Evolutionary conservation across 92 coral and sea anemone genomes (phyloP).

Genomic region (Blastomussa wellsi): DNA sequence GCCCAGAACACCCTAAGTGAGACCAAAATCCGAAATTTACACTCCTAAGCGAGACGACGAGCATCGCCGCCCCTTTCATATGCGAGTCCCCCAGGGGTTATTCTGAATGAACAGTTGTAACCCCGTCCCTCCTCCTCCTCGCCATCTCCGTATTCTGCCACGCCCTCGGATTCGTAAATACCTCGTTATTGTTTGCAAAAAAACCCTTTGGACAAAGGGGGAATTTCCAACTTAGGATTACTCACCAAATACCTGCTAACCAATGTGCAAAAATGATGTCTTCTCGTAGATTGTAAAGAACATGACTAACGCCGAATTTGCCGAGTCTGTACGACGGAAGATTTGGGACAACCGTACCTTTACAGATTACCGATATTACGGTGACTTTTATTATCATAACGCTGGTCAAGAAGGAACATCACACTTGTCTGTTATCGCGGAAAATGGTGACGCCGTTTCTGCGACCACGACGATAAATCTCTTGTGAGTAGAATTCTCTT

Average conservation of each 20-base stretch:
- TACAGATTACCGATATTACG: constrained; percentile 70
- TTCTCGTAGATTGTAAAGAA: constrained; percentile 60
- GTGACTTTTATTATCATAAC: constrained; percentile 66
- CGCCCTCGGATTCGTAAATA: no score
- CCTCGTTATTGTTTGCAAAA: no score
- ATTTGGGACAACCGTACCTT: constrained; percentile 73
- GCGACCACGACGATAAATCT: constrained; percentile 49
- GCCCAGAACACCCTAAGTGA: no score
- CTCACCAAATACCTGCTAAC: neutral
- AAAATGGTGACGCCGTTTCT: constrained; percentile 93
- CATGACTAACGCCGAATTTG: constrained; percentile 73
- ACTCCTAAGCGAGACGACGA: no score
- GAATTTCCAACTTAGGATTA: no score
- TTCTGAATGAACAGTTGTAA: no score
- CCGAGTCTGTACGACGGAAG: constrained; percentile 71
- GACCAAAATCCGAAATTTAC: no score
- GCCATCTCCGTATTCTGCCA: no score
- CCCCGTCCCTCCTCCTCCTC: no score
- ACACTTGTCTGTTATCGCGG: constrained; percentile 83
- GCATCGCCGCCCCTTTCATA: no score
- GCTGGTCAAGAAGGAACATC: constrained; percentile 72
- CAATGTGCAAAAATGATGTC: neutral
- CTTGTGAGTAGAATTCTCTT: neutral
- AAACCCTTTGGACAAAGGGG: no score
- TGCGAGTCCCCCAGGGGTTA: no score